Evolutionary conservation across 2,113 vertebrate species (phyloP).

Genomic region (Collichthys lucidus): DNA sequence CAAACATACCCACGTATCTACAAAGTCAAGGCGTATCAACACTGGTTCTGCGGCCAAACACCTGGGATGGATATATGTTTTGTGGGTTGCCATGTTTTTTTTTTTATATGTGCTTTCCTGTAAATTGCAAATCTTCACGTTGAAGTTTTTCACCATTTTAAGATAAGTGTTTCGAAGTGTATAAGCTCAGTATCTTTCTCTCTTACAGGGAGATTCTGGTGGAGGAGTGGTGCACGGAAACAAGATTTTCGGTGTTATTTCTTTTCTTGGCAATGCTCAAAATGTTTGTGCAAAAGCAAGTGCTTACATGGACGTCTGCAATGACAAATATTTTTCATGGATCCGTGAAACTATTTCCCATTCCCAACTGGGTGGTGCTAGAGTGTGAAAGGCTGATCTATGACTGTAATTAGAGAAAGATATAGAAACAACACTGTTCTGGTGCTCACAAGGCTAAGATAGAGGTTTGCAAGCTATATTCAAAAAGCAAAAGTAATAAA

Average conservation of each 20-base stretch:
- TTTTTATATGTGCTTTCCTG: too few relatives aligned
- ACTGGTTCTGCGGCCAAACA: conserved; percentile 30
- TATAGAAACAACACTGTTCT: neutral
- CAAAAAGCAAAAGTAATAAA: neutral
- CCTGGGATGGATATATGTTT: neutral
- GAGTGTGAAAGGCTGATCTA: neutral
- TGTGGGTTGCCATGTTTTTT: neutral
- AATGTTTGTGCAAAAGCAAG: too few relatives aligned
- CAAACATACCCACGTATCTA: accelerated
- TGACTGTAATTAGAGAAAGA: too few relatives aligned
- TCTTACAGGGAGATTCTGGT: conserved; percentile 42
- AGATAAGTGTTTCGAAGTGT: neutral
- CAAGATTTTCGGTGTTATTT: conserved; percentile 13
- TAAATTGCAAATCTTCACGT: neutral
- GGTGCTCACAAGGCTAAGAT: neutral
- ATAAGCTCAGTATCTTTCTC: neutral
- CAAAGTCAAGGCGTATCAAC: neutral
- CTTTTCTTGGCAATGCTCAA: too few relatives aligned
- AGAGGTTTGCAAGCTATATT: neutral
- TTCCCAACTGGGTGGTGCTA: neutral
- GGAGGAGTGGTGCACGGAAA: neutral
- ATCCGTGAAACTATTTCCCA: neutral
- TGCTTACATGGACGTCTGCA: conserved; percentile 1
- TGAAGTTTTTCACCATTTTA: neutral
- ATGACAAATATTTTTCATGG: neutral